phyloP scores from a whole-genome alignment of 2,888 invertebrate genomes.

The Rotaria sp. region DNA sequence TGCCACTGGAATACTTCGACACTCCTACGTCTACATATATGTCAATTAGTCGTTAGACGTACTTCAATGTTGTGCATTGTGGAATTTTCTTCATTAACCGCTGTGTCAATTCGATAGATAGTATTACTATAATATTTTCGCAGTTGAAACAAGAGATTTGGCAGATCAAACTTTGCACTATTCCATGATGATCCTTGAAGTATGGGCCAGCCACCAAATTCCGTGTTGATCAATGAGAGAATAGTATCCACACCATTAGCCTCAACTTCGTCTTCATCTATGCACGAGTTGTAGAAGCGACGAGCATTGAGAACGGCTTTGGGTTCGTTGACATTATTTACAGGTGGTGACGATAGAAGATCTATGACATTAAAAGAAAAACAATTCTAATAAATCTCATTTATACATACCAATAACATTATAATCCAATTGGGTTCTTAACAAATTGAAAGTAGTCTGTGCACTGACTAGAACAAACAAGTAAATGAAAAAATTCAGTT shows the following conservation, averaged over 20 bases:
- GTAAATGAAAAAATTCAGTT: neutral
- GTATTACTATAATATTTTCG: neutral
- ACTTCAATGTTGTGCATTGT: constrained; percentile 5
- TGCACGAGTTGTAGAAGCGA: constrained; percentile 30
- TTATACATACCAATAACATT: neutral
- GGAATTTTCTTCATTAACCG: constrained; percentile 78
- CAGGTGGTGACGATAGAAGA: neutral
- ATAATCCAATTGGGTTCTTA: constrained; percentile 15
- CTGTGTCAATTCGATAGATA: constrained; percentile 18
- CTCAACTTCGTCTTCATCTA: constrained; percentile 27
- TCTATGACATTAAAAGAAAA: neutral
- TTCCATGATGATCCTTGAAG: neutral
- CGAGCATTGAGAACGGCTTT: constrained; percentile 29
- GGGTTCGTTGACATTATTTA: neutral
- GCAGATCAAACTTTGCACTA: neutral
- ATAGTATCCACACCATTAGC: neutral
- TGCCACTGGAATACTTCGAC: too few relatives aligned
- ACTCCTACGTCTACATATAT: constrained; percentile 42
- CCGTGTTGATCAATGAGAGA: constrained; percentile 7
- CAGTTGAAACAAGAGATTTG: constrained; percentile 14
- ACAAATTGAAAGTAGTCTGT: constrained; percentile 31
- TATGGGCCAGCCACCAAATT: constrained; percentile 32
- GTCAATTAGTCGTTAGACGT: constrained; percentile 49
- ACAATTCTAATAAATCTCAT: neutral
- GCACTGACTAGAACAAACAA: neutral